Conservation (phyloP, 2,797 vertebrate species). For the Chrysolophus pictus region DNA sequence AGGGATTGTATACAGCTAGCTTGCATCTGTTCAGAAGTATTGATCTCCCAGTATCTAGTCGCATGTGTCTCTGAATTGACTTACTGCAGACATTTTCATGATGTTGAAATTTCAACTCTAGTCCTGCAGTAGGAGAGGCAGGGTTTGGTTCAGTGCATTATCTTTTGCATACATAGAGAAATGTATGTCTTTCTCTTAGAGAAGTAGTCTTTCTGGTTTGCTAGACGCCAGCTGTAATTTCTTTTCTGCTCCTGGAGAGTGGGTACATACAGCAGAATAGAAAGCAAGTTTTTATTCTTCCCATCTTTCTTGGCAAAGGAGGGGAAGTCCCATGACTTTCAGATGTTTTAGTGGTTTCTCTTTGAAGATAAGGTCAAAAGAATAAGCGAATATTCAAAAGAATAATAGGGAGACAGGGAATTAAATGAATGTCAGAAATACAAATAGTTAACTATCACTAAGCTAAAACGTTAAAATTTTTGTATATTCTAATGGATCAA, state of each 20-base stretch:
- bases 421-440: background rate
- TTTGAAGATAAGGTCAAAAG: slow-evolving; percentile 8
- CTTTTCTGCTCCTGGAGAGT: background rate
- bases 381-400: too few species aligned
- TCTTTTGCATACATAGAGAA: background rate
- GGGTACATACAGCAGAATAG: background rate
- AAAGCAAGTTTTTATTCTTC: background rate
- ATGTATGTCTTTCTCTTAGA: background rate
- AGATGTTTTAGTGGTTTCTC: background rate
- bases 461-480: background rate
- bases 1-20: background rate
- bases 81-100: background rate
- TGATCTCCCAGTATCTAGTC: background rate
- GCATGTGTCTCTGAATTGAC: background rate
- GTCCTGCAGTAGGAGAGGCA: background rate
- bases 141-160: background rate
- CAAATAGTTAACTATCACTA: background rate
- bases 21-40: background rate
- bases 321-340: slow-evolving; percentile 10
- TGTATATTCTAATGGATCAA: background rate
- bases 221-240: background rate
- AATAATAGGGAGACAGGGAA: background rate
- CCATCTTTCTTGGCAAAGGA: background rate
- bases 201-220: background rate
- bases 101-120: background rate